Evolutionary conservation across 2,113 vertebrate genomes (phyloP), one percentile per base, ranked within the genome.

Genomic region (Abramis brama): DNA sequence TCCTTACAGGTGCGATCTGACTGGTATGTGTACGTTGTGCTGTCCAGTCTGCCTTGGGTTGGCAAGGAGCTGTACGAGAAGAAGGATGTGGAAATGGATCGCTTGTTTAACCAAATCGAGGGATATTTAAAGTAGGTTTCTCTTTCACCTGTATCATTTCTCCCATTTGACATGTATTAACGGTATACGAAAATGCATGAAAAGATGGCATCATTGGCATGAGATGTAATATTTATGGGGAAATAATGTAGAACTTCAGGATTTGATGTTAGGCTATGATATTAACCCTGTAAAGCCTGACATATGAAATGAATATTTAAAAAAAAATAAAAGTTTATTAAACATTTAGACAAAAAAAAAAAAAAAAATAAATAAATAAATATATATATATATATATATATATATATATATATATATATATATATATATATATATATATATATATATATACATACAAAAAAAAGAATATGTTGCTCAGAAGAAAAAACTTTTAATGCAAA

Each of bases 1-100:
- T 74, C 10, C 71, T 15, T 62, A 0, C 84, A 99, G 98, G 98
- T 99, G 57, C 96, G 98, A 23, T 96, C 96, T 30, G 98, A 99
- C 93, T 99, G 98, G 98, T 99, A 98, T 43, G 95, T 99, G 84
- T 98, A 96, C 60, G 96, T 97, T 0, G 97, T 99, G 89, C 93
- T 99, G 70, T 97, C 97, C 1, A 98, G 96, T 83, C 93, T 99
- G 88, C 98, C 98, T 74, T 99, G 98, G 98, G 98, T 99, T 79
- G 98, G 98, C 5, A 99, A 99, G 91, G 97, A 99, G 84, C 93
- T 99, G 0, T 98, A 99, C 23, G 98, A 99, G 92, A 99, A 99
- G 92, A 99, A 99, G 91, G 98, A 99, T 36, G 97, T 98, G 19
- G 98, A 99, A 86, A 98, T 99, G 95, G 98, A 99, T 85, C 96